Evolutionary conservation across 2,797 vertebrate species (phyloP).

Genomic region (Urosaurus nigricauda): DNA sequence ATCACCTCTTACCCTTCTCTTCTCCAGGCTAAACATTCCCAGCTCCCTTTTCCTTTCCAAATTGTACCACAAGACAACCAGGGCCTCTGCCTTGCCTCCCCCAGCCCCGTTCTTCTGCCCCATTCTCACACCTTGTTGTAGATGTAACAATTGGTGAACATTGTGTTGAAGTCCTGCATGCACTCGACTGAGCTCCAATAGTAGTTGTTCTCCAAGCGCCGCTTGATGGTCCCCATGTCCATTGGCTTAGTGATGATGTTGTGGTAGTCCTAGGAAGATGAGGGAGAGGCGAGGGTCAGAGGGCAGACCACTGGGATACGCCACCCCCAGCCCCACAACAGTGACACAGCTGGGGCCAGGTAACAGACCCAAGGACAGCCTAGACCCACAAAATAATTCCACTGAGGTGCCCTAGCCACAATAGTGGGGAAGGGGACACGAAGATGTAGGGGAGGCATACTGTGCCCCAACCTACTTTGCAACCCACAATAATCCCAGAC

Average conservation of each 20-base stretch:
- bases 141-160: constrained; percentile 98
- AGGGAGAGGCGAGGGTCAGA: background rate
- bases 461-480: background rate
- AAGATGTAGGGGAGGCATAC: too few species aligned
- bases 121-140: constrained; percentile 89
- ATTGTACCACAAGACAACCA: too few species aligned
- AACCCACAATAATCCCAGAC: too few species aligned
- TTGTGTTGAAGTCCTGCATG: constrained; percentile 98
- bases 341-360: too few species aligned
- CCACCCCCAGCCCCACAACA: background rate
- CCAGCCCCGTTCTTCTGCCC: too few species aligned
- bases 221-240: constrained; percentile 96
- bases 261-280: constrained; percentile 88
- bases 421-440: rapidly evolving
- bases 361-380: background rate
- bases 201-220: constrained; percentile 90
- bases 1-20: too few species aligned
- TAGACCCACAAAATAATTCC: too few species aligned
- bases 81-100: too few species aligned
- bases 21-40: too few species aligned
- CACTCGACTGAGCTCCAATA: constrained; percentile 93
- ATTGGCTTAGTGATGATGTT: constrained; percentile 97
- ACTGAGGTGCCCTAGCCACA: background rate
- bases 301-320: rapidly evolving
- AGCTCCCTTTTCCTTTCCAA: too few species aligned